Evolutionary conservation across 2,888 invertebrate genomes (phyloP), one percentile per base, ranked within the genome.

Genomic region (Drosophila putrida): DNA sequence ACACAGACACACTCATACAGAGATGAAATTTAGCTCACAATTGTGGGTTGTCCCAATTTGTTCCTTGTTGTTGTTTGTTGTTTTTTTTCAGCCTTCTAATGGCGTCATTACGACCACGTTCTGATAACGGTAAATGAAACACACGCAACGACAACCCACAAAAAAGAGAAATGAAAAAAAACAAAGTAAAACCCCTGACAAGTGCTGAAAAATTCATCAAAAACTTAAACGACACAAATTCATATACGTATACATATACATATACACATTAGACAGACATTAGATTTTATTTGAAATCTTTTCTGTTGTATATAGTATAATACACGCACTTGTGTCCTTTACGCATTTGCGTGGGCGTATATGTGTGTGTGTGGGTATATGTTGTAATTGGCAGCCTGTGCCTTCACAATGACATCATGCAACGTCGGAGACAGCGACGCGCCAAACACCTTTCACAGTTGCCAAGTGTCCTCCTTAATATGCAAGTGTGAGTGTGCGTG

Each of bases 391-490:
- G 86, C 80, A 59, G 88, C 59, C 73, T 61, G 80, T 66, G 68
- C 62, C 64, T 53, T 66, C 44, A 53, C 72, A 86, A 88, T 82
- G 82, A 82, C 82, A 82, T 82, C 82, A 82, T 86, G 87, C 87
- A 69, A 50, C 65, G 64, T 39, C 75, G 55, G 78, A 67, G 78
- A 75, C 78, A 78, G 63, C 75, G 60, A 47, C 63, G 75, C 69
- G 69, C 75, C 75, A 78, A 76, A 69, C 71, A 79, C 69, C 78
- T 71, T 80, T 50, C 54, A 41, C 64, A 62, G 67, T 73, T 75
- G 78, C 74, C 75, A 75, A 73, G 51, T 49, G 53, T 54, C 51
- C 60, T 49, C 28, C 63, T 46, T 39, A 51, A 38, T 31, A 9
- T n/a, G 13, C 31, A 61, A 53, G 20, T 39, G 27, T 64, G 38